Conservation (phyloP, 2,888 invertebrate species). For the Atherix ibis region DNA sequence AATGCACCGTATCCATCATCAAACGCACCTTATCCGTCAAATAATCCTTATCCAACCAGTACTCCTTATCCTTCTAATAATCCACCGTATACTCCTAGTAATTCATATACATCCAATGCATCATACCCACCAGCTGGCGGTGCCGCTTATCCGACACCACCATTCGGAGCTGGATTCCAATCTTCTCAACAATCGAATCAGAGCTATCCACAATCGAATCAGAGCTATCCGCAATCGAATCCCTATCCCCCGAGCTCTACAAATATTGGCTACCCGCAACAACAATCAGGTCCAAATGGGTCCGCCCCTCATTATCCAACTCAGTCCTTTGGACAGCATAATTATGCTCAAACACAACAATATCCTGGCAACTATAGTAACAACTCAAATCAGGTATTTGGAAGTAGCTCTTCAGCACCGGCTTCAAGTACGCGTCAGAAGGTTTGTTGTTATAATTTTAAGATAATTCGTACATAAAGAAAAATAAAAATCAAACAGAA, state of each 20-base stretch:
- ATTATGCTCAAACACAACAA: too few species aligned
- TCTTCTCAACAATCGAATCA: constrained; percentile 1
- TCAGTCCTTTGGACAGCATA: too few species aligned
- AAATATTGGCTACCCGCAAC: constrained; percentile 1
- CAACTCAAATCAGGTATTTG: too few species aligned
- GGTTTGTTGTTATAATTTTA: too few species aligned
- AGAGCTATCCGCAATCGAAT: constrained; percentile 3
- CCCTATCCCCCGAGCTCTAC: constrained; percentile 5
- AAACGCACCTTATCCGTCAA: constrained; percentile 6
- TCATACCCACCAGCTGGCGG: constrained; percentile 11
- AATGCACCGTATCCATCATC: background rate
- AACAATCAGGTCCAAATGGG: too few species aligned
- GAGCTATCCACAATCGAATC: constrained; percentile 3
- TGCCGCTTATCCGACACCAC: constrained; percentile 10
- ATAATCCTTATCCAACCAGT: constrained; percentile 15
- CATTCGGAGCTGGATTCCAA: constrained; percentile 4
- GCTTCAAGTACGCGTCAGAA: too few species aligned
- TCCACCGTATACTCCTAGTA: constrained; percentile 13
- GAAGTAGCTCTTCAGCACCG: too few species aligned
- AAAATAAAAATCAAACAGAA: too few species aligned
- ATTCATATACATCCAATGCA: constrained; percentile 8
- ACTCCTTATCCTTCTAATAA: too few species aligned
- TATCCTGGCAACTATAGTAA: too few species aligned
- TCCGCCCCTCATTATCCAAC: constrained; percentile 13
- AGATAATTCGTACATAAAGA: too few species aligned